A percentile compares a stretch with the other conserved stretches of the same genome.
These are phyloP conservation scores for Muschampia plurimacula DNA, from an alignment of 2,888 invertebrate genomes.

Conservation along the genomic window DNA sequence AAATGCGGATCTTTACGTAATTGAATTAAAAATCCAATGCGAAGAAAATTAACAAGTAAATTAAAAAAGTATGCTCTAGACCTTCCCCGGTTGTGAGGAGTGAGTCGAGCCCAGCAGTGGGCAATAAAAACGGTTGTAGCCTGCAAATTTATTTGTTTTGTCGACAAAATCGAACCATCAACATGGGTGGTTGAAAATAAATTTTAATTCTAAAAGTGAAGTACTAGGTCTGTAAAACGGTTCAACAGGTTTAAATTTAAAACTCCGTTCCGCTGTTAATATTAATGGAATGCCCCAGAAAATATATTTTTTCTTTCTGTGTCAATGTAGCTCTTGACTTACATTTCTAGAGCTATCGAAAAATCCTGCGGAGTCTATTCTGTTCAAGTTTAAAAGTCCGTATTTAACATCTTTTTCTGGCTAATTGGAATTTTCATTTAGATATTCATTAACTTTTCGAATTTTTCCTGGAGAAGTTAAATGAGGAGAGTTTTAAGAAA, in stretches of 20 bases:
- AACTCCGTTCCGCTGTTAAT: constrained; percentile 20
- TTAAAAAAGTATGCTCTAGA: no score
- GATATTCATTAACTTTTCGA: neutral
- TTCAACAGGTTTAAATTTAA: constrained; percentile 19
- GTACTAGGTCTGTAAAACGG: neutral
- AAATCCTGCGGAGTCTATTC: constrained; percentile 27
- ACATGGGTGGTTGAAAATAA: neutral
- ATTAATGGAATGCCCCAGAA: constrained; percentile 30
- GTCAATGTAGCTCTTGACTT: constrained; percentile 38
- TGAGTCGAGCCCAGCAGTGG: no score
- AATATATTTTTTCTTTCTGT: constrained; percentile 27
- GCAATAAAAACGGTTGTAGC: neutral
- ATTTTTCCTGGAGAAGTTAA: neutral
- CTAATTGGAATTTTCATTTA: constrained; percentile 28
- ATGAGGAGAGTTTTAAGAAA: neutral
- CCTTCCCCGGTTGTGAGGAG: no score
- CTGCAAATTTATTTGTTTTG: neutral
- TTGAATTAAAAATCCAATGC: no score
- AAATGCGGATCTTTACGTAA: neutral
- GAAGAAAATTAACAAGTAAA: no score
- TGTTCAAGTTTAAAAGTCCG: constrained; percentile 33
- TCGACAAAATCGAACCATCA: neutral
- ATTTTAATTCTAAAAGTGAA: neutral
- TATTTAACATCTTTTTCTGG: constrained; percentile 29
- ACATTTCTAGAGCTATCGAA: constrained; percentile 33